Evolutionary conservation across 1,140 invertebrate species (phyloP).

Genomic region (Orchestia grillus): DNA sequence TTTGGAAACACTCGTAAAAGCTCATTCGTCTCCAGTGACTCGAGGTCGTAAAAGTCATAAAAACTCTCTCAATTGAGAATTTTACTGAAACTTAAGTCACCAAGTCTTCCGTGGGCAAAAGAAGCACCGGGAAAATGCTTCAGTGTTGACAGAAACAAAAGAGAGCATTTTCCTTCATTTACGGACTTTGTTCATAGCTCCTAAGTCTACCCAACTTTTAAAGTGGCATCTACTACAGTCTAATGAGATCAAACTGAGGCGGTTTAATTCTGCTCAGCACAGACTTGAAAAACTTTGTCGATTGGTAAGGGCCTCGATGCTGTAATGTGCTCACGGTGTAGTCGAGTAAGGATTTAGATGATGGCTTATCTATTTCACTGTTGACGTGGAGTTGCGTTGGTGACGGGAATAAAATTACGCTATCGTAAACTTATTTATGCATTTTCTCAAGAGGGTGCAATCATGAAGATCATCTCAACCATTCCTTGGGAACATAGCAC

Average conservation of each 20-base stretch:
- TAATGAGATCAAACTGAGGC: background rate
- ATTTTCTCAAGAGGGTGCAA: background rate
- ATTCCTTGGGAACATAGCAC: background rate
- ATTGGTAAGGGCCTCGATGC: background rate
- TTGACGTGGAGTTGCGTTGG: background rate
- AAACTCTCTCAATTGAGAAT: background rate
- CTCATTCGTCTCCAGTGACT: background rate
- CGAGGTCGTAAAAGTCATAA: background rate
- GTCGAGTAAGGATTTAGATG: background rate
- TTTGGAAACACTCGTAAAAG: background rate
- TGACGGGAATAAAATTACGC: background rate
- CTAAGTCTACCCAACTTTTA: background rate
- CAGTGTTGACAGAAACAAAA: slow-evolving; percentile 8
- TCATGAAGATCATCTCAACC: background rate
- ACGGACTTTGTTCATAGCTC: background rate
- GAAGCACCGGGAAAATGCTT: background rate
- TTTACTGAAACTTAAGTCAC: background rate
- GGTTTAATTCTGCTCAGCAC: background rate
- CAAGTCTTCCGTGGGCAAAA: background rate
- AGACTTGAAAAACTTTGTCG: background rate
- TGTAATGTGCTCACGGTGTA: background rate
- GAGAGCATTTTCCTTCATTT: background rate
- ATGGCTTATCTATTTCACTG: background rate
- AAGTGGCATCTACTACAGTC: background rate
- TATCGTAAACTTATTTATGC: background rate